Conservation (phyloP, 2,888 invertebrate genomes). For the Tromatobia lineatoria region DNA sequence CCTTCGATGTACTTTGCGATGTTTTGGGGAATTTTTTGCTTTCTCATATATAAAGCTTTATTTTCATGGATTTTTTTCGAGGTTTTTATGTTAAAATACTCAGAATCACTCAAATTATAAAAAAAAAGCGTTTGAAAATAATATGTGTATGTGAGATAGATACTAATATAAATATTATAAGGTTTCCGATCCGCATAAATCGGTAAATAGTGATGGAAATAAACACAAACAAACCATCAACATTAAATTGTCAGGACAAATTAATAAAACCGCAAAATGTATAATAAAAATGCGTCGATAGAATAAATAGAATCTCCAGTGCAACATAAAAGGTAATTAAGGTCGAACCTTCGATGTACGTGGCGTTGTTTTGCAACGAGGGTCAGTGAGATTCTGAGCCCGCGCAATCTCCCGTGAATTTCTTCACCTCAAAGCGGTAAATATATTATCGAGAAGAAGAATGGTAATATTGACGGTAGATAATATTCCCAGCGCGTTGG, state of each 20-base stretch:
- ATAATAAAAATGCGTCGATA: neutral
- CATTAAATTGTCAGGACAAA: too few species aligned
- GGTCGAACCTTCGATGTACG: slow-evolving; percentile 18
- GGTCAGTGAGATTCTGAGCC: neutral
- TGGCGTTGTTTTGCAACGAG: neutral
- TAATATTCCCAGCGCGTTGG: slow-evolving; percentile 7
- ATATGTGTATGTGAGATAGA: too few species aligned
- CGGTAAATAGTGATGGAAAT: too few species aligned
- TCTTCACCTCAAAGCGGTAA: neutral
- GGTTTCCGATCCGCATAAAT: too few species aligned
- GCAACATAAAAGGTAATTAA: neutral
- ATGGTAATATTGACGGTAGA: neutral
- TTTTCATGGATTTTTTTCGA: too few species aligned
- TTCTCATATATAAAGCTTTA: too few species aligned
- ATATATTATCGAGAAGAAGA: slow-evolving; percentile 14
- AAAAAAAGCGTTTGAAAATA: too few species aligned
- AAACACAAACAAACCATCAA: too few species aligned
- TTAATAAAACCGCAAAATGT: neutral
- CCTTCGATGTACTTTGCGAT: slow-evolving; percentile 10
- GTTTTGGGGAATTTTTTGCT: too few species aligned
- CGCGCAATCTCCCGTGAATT: neutral
- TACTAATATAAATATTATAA: too few species aligned
- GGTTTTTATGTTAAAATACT: too few species aligned
- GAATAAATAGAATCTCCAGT: neutral
- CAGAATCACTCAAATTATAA: too few species aligned